Evolutionary conservation across 2,797 vertebrate genomes (phyloP), one percentile per base, ranked within the genome.

Genomic region (Cyprinella venusta): DNA sequence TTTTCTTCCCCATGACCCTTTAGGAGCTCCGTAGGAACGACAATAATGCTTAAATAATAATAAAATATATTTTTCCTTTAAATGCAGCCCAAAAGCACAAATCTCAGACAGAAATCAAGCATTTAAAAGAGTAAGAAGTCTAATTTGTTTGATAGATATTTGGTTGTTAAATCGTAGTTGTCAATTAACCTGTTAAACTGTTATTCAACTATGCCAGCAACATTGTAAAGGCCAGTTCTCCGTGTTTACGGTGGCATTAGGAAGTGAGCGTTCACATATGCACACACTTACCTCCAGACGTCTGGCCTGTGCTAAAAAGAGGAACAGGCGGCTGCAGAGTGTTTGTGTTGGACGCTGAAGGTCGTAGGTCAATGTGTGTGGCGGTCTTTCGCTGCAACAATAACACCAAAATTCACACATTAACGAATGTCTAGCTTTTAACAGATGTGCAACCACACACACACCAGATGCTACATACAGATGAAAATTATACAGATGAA

Each of bases 251-350:
- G 45, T 10, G 3, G 4, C 48, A 74, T 61, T 40, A 40, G 56
- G 7, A 63, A 24, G 74, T 42, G 18, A 76, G 15, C 33, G 42
- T n/a, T 30, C 21, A 50, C 69, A 75, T 18, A 63, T 9, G 40
- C 8, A 48, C 45, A 75, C 24, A 80, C 83, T 93, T 86, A 95
- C 94, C 94, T 91, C 85, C 91, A 8, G 85, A 30, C 5, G 71
- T 45, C 54, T 52, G 83, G 2, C 59, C 71, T 83, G 50, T 30
- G 69, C 70, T 82, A n/a, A 79, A 70, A 3, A 83, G 19, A n/a
- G 81, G 87, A 74, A 87, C 92, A 6, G 93, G 92, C 52, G 87
- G 94, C 82, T 93, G 93, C 77, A 95, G 92, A 19, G 87, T 90
- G 86, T 94, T 91, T 86, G 89, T 91, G 82, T 79, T 90, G 89